Conservation (phyloP, 1,140 invertebrate species). For the roundworm (Caenorhabditis elegans) region DNA sequence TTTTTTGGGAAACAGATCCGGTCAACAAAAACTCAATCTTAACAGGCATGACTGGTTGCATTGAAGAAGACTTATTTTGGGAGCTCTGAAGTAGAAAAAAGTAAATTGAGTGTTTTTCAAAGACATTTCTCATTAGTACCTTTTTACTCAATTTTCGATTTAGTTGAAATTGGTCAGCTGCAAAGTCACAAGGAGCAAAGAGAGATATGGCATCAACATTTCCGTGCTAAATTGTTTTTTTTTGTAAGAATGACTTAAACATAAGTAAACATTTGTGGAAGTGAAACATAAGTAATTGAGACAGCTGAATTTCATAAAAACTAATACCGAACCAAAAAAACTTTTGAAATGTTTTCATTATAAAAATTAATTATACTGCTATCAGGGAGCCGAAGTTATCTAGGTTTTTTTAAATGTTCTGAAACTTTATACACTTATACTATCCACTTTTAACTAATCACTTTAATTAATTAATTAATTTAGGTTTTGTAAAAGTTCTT, state of each 20-base stretch:
- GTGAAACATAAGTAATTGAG: too few species aligned
- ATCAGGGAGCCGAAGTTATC: too few species aligned
- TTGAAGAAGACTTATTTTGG: neutral
- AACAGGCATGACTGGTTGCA: neutral
- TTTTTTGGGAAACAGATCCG: neutral
- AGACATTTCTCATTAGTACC: conserved; percentile 13
- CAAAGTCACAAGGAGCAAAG: conserved; percentile 31
- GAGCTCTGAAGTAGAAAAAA: neutral
- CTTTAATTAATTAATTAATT: too few species aligned
- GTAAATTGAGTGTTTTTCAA: conserved; percentile 6
- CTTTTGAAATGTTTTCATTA: too few species aligned
- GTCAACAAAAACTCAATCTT: neutral
- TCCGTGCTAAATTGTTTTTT: neutral
- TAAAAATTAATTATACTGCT: too few species aligned
- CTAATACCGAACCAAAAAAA: too few species aligned
- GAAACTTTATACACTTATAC: too few species aligned
- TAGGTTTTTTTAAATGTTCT: too few species aligned
- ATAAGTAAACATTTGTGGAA: neutral
- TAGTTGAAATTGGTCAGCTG: neutral
- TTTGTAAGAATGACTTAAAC: neutral
- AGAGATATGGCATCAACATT: conserved; percentile 38
- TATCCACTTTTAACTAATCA: too few species aligned
- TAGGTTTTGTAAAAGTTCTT: too few species aligned
- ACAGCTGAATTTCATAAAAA: too few species aligned
- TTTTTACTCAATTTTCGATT: neutral